These are phyloP conservation scores for Sinocyclocheilus anophthalmus DNA, from an alignment of 2,113 vertebrate species.

Conservation along the genomic window DNA sequence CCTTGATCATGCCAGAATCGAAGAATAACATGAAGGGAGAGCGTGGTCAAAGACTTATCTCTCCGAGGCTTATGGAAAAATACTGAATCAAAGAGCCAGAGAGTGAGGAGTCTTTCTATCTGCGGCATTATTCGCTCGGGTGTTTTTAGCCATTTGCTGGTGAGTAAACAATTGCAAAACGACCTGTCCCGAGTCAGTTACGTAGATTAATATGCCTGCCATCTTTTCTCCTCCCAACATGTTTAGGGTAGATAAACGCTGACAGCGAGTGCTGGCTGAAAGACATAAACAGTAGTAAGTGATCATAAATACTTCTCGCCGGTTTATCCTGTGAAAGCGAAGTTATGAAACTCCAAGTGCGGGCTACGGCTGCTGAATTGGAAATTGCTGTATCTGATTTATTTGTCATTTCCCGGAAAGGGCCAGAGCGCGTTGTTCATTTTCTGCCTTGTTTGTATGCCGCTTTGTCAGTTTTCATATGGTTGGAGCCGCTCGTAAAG, in stretches of 20 bases:
- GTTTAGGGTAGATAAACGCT: conserved; percentile 29
- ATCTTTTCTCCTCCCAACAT: conserved; percentile 28
- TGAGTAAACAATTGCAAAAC: conserved; percentile 61
- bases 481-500: conserved; percentile 22
- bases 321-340: conserved; percentile 8
- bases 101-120: conserved; percentile 17
- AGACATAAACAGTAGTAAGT: conserved; percentile 6
- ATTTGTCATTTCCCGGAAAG: conserved; percentile 19
- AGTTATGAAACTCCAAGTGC: conserved; percentile 16
- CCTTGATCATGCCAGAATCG: conserved; percentile 62
- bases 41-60: conserved; percentile 32
- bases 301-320: conserved; percentile 4
- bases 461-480: conserved; percentile 29
- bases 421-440: background rate
- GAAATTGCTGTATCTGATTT: conserved; percentile 10
- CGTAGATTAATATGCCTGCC: conserved; percentile 58
- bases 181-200: conserved; percentile 53
- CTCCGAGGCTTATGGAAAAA: conserved; percentile 23
- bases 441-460: conserved; percentile 7
- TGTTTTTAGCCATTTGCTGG: conserved; percentile 60
- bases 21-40: conserved; percentile 57
- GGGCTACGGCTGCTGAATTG: background rate
- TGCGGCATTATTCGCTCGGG: conserved; percentile 1
- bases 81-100: conserved; percentile 37
- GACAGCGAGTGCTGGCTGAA: background rate